Base-by-base conservation (phyloP, 2,797 vertebrate species). In the Diglossa cyanea region DNA sequence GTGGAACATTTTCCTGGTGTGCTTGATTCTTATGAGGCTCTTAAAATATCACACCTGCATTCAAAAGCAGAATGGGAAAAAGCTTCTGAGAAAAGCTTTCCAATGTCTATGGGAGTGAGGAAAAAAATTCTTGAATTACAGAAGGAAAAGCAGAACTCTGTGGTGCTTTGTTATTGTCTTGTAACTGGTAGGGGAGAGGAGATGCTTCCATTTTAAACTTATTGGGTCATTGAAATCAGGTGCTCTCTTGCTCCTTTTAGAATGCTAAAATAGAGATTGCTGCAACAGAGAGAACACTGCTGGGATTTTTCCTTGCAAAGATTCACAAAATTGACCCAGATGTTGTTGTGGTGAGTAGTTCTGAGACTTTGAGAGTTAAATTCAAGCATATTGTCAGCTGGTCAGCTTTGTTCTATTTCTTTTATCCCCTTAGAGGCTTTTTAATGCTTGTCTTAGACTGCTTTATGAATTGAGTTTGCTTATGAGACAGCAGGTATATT, bases 321-420 rank as follows among this genome's bases (percentile, higher is more conserved):
- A 98, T 99, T 98, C 99, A 99, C 97, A 99, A 99, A 98, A 98
- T 99, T 54, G 99, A 99, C 97, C 99, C 99, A 44, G 99, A 99
- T 76, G 98, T 99, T 91, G 97, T 99, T 97, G 99, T 99, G 98
- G 99, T 99, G 96, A 99, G 99, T 98, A 94, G 67, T 80, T 94
- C 48, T 78, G 84, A 93, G 85, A 78, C 48, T 90, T 8, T 26
- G 66, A 90, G 89, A 82, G 81, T 78, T 82, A 86, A 95, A 88
- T 73, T 84, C 60, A 94, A 84, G 87, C 71, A 47, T 57, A 44
- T 81, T 88, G 86, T 86, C 62, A 40, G 21, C 54, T 66, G 45
- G 90, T 63, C 87, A 93, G 84, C 91, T 92, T 91, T 96, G 42
- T 95, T 93, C 91, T 55, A 62, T 85, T 80, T 33, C 75, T 91